A percentile compares a stretch with the other conserved stretches of the same genome.
Evolutionary conservation across 1,140 invertebrate genomes (phyloP).

Genomic region (Achatina immaculata): DNA sequence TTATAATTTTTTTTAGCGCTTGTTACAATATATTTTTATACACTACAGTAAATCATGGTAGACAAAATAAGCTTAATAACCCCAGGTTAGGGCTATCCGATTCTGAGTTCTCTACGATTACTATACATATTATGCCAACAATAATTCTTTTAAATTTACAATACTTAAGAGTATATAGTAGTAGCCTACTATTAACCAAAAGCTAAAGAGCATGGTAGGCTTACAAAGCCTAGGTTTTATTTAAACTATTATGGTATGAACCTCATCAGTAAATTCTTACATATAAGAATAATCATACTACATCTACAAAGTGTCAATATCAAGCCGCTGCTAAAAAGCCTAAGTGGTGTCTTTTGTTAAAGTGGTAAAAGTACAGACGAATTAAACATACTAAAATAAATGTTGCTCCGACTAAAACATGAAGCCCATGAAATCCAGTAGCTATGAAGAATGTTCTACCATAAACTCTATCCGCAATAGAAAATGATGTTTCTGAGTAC

Average conservation of each 20-base stretch:
- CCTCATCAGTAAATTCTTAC: not conserved
- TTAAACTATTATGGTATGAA: conserved; percentile 69
- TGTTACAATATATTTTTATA: too few species aligned
- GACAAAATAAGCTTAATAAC: too few species aligned
- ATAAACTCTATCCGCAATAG: conserved; percentile 77
- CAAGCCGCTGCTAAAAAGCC: conserved; percentile 80
- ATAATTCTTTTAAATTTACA: too few species aligned
- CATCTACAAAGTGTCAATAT: conserved; percentile 70
- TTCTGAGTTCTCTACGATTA: too few species aligned
- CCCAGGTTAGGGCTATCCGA: too few species aligned
- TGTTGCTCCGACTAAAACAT: conserved; percentile 79
- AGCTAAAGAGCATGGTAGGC: too few species aligned
- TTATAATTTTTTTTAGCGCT: too few species aligned
- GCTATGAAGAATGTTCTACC: conserved; percentile 80
- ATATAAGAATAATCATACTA: conserved; percentile 31
- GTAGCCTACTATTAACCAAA: too few species aligned
- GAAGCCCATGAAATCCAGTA: conserved; percentile 81
- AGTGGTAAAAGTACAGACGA: conserved; percentile 74
- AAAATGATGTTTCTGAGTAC: conserved; percentile 72
- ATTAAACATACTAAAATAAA: conserved; percentile 76
- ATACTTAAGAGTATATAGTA: too few species aligned
- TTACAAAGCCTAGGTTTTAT: too few species aligned
- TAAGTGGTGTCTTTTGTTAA: conserved; percentile 77
- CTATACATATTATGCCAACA: too few species aligned
- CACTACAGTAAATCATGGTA: too few species aligned